A percentile compares a stretch with the other conserved stretches of the same genome.
These are phyloP conservation scores for Amphipyra berbera DNA, from an alignment of 2,888 invertebrate genomes.

Conservation along the genomic window DNA sequence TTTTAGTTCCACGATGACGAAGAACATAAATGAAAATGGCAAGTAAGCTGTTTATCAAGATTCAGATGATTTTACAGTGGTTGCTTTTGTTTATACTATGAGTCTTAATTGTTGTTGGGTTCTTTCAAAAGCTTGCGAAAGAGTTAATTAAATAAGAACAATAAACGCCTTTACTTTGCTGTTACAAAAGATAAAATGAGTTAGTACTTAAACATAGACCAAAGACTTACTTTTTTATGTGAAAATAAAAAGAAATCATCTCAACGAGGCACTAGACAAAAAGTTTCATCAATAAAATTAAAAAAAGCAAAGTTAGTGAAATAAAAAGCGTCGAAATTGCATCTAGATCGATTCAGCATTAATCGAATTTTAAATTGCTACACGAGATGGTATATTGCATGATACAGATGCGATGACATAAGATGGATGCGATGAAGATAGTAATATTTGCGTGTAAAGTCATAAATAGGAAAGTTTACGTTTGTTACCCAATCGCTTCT, in stretches of 20 bases:
- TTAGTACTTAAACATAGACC: background rate
- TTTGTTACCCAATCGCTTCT: conserved; percentile 27
- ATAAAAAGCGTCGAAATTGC: conserved; percentile 18
- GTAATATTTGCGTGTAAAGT: conserved; percentile 40
- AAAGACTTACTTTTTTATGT: background rate
- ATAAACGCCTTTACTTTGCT: background rate
- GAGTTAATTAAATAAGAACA: background rate
- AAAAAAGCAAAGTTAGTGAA: conserved; percentile 18
- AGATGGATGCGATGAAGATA: conserved; percentile 25
- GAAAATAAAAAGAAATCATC: background rate
- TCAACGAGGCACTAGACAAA: conserved; percentile 6
- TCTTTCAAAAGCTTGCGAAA: background rate
- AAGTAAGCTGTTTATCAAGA: too few relatives aligned
- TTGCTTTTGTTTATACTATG: too few relatives aligned
- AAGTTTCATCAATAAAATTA: conserved; percentile 2
- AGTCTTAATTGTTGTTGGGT: too few relatives aligned
- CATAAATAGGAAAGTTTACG: conserved; percentile 41
- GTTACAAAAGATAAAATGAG: background rate
- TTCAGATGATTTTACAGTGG: too few relatives aligned
- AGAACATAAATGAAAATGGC: too few relatives aligned
- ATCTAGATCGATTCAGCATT: conserved; percentile 28
- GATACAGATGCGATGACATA: conserved; percentile 47
- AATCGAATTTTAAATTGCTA: conserved; percentile 48
- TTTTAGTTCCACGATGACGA: too few relatives aligned
- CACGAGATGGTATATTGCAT: conserved; percentile 39